Percentiles rank a stretch among this genome's conserved stretches.
These are phyloP conservation scores for Pollenia amentaria DNA, from an alignment of 2,888 invertebrate genomes.

Conservation along the genomic window DNA sequence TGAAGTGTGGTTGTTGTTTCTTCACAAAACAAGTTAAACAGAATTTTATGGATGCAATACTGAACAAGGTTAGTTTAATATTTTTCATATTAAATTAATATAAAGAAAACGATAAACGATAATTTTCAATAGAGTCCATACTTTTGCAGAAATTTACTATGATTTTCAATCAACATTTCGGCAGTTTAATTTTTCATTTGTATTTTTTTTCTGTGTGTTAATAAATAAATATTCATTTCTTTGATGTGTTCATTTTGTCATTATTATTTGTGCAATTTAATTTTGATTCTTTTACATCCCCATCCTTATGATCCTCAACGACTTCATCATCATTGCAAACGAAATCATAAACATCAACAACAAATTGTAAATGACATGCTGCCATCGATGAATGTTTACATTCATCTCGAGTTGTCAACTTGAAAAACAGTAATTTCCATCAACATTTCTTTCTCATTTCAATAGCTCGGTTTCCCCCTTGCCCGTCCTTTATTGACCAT, in stretches of 20 bases:
- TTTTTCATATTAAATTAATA: no score
- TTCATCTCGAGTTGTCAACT: constrained; percentile 84
- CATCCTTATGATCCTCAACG: not conserved
- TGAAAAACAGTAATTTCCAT: constrained; percentile 83
- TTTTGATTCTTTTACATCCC: constrained; percentile 35
- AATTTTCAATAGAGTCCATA: no score
- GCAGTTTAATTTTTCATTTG: no score
- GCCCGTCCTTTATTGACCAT: constrained; percentile 41
- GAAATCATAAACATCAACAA: constrained; percentile 40
- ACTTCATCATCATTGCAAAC: not conserved
- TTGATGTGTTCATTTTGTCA: constrained; percentile 48
- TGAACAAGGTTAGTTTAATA: no score
- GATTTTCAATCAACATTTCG: no score
- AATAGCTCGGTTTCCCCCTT: constrained; percentile 53
- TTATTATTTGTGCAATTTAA: constrained; percentile 57
- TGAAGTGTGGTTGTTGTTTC: no score
- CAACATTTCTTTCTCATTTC: constrained; percentile 69
- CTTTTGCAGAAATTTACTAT: no score
- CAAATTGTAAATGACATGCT: constrained; percentile 74
- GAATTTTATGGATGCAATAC: no score
- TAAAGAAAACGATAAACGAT: no score
- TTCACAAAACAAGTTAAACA: no score
- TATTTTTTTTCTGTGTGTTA: no score
- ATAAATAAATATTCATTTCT: constrained; percentile 42
- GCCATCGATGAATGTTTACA: constrained; percentile 82